A percentile compares a stretch with the other conserved stretches of the same genome.
Conservation (phyloP, 2,113 vertebrate species). For the Tenrec ecaudatus region DNA sequence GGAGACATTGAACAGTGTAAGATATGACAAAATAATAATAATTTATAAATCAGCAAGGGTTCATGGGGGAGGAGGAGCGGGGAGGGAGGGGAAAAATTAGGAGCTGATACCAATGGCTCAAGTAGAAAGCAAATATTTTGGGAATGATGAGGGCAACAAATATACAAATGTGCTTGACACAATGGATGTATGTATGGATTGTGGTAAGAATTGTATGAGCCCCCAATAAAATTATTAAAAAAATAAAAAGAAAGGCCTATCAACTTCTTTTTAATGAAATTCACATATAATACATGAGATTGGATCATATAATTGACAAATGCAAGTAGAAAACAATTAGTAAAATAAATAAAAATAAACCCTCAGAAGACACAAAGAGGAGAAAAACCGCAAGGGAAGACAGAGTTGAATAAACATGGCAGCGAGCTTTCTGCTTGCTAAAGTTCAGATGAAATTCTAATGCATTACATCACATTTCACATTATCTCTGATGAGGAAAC, state of each 20-base stretch:
- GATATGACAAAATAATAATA: too few relatives aligned
- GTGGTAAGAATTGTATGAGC: too few relatives aligned
- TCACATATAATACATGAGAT: background rate
- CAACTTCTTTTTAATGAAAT: background rate
- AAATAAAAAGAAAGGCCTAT: background rate
- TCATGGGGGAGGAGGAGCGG: too few relatives aligned
- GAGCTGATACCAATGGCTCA: too few relatives aligned
- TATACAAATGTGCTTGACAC: too few relatives aligned
- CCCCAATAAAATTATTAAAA: too few relatives aligned
- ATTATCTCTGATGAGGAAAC: conserved; percentile 25
- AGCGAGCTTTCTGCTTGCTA: background rate
- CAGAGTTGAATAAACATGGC: background rate
- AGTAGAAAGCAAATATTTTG: too few relatives aligned
- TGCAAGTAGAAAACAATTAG: background rate
- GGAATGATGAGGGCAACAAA: too few relatives aligned
- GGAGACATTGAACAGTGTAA: too few relatives aligned
- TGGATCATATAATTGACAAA: conserved; percentile 14
- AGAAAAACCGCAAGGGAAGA: conserved; percentile 38
- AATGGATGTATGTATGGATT: too few relatives aligned
- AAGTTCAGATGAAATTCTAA: conserved; percentile 35
- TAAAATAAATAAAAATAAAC: conserved; percentile 32
- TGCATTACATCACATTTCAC: background rate
- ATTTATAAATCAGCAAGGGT: too few relatives aligned
- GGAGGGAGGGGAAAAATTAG: too few relatives aligned
- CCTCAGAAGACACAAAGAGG: conserved; percentile 1